Percentiles rank a stretch among this genome's conserved stretches.
These are phyloP conservation scores for Aethes cnicana DNA, from an alignment of 2,888 invertebrate species.

Conservation along the genomic window DNA sequence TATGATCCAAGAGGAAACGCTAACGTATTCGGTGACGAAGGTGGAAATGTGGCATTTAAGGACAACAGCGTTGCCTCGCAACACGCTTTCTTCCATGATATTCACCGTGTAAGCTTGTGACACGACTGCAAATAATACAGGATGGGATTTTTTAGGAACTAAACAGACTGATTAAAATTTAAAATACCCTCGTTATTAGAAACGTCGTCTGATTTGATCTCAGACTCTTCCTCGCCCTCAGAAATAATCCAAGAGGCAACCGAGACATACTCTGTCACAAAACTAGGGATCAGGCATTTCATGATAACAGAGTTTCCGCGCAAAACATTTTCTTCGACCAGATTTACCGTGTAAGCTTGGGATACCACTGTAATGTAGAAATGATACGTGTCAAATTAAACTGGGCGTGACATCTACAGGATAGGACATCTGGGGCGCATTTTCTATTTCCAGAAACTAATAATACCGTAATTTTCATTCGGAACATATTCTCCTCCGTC, in stretches of 20 bases:
- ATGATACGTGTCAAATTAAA: conserved; percentile 6
- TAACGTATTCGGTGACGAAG: conserved; percentile 95
- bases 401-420: conserved; percentile 31
- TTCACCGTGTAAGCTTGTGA: conserved; percentile 94
- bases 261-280: conserved; percentile 92
- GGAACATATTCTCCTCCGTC: conserved; percentile 87
- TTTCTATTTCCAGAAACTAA: conserved; percentile 28
- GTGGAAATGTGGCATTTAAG: conserved; percentile 96
- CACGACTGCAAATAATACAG: conserved; percentile 86
- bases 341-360: conserved; percentile 90
- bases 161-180: conserved; percentile 7
- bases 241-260: conserved; percentile 90
- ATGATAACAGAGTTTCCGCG: conserved; percentile 91
- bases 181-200: conserved; percentile 58
- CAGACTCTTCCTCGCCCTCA: conserved; percentile 72
- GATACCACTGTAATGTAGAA: conserved; percentile 67
- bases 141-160: conserved; percentile 27
- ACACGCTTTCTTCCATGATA: conserved; percentile 95
- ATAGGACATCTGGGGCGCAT: conserved; percentile 23
- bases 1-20: conserved; percentile 93
- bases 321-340: conserved; percentile 93
- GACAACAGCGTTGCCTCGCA: conserved; percentile 94
- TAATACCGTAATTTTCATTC: conserved; percentile 75
- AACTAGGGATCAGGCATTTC: conserved; percentile 92
- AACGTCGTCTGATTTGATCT: conserved; percentile 61